Conservation (phyloP, 2,113 vertebrate genomes). For the Nematolebias whitei region DNA sequence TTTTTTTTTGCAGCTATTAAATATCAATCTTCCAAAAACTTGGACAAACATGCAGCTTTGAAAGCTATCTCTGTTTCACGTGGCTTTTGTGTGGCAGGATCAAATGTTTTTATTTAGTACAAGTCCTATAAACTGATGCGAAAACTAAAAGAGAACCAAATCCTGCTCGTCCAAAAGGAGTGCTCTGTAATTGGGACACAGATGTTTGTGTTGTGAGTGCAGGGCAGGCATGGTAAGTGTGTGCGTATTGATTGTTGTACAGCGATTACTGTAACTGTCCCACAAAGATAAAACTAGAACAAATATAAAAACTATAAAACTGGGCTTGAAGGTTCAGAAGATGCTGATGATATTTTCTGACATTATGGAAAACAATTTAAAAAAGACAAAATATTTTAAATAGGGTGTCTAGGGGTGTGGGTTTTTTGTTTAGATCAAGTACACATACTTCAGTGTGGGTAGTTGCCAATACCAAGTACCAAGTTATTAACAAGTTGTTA, state of each 20-base stretch:
- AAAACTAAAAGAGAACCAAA: neutral
- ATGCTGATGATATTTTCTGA: neutral
- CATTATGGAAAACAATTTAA: no score
- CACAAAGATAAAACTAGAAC: neutral
- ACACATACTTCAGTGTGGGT: no score
- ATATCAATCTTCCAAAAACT: constrained; percentile 31
- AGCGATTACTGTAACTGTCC: constrained; percentile 7
- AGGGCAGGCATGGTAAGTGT: neutral
- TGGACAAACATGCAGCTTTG: neutral
- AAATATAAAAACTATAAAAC: neutral
- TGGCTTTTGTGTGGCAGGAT: neutral
- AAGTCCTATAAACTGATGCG: no score
- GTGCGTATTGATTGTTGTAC: constrained; percentile 30
- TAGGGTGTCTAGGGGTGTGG: no score
- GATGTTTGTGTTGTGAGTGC: neutral
- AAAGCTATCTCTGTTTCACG: constrained; percentile 6
- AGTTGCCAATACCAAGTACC: no score
- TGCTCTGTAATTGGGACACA: constrained; percentile 5
- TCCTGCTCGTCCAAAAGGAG: neutral
- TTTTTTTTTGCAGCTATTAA: constrained; percentile 21
- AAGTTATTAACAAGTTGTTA: no score
- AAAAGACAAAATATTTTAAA: no score
- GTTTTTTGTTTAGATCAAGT: no score
- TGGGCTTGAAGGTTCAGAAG: neutral
- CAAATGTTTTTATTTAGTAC: no score